These are phyloP conservation scores for Myotis lucifugus DNA, from an alignment of 2,113 vertebrate species.

Conservation along the genomic window DNA sequence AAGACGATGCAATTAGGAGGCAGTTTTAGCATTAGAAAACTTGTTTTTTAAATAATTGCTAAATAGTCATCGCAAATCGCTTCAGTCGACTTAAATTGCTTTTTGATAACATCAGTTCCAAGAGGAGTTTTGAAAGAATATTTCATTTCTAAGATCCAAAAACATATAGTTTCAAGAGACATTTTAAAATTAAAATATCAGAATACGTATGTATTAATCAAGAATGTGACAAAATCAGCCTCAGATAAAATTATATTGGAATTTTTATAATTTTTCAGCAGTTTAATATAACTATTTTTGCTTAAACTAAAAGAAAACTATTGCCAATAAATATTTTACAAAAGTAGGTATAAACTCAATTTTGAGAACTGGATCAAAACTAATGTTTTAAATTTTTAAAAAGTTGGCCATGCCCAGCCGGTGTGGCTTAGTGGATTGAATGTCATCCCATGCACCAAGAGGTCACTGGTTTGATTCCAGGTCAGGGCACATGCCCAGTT, in stretches of 20 bases:
- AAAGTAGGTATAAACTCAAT: neutral
- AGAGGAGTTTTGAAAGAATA: neutral
- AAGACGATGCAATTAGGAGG: neutral
- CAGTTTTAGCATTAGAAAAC: neutral
- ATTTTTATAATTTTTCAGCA: neutral
- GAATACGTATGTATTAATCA: neutral
- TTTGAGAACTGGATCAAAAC: neutral
- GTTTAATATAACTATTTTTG: neutral
- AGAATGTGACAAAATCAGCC: conserved; percentile 9
- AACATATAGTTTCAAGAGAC: neutral
- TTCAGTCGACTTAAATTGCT: neutral
- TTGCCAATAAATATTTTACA: neutral
- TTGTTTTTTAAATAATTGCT: neutral
- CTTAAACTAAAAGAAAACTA: conserved; percentile 2
- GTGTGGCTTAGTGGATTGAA: too few species aligned
- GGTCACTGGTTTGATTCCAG: too few species aligned
- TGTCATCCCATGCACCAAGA: too few species aligned
- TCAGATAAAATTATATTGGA: conserved; percentile 30
- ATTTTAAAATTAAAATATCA: conserved; percentile 38
- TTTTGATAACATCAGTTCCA: neutral
- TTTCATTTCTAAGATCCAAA: conserved; percentile 30
- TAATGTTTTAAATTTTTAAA: neutral
- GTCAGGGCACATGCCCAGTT: too few species aligned
- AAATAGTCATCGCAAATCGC: neutral
- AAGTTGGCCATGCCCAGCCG: neutral